Conservation (phyloP, 2,888 invertebrate species). For the Andrena trimmerana region DNA sequence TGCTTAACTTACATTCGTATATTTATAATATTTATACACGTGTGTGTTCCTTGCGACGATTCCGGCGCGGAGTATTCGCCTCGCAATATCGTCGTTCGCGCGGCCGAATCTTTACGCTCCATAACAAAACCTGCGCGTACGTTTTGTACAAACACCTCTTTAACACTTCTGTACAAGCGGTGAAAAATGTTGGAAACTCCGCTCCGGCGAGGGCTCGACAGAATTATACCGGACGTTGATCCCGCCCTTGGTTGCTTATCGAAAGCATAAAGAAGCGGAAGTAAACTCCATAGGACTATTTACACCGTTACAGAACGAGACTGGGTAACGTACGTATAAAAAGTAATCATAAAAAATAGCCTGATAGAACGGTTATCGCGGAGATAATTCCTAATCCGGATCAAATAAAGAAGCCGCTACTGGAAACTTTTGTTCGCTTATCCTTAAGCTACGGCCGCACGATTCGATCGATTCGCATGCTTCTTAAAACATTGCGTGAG, state of each 20-base stretch:
- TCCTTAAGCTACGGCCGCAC: slow-evolving; percentile 15
- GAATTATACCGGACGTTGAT: slow-evolving; percentile 20
- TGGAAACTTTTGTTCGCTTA: slow-evolving; percentile 9
- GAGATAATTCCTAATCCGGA: slow-evolving; percentile 16
- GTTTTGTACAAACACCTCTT: slow-evolving; percentile 50
- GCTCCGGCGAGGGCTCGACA: background rate
- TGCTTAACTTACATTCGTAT: slow-evolving; percentile 56
- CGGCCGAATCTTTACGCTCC: slow-evolving; percentile 20
- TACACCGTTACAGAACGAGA: slow-evolving; percentile 12
- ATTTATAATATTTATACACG: slow-evolving; percentile 67
- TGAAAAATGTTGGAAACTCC: slow-evolving; percentile 11
- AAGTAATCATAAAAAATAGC: slow-evolving; percentile 6
- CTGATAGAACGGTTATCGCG: slow-evolving; percentile 6
- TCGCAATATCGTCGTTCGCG: slow-evolving; percentile 42
- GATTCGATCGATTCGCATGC: slow-evolving; percentile 29
- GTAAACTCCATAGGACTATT: slow-evolving; percentile 3
- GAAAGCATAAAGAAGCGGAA: slow-evolving; percentile 11
- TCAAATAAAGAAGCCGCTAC: slow-evolving; percentile 5
- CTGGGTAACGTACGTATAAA: slow-evolving; percentile 6
- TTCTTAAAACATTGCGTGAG: slow-evolving; percentile 13
- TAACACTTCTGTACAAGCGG: slow-evolving; percentile 62
- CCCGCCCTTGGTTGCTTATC: slow-evolving; percentile 5
- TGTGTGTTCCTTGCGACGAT: slow-evolving; percentile 37
- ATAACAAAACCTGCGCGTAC: slow-evolving; percentile 49
- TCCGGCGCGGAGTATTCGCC: slow-evolving; percentile 51